Percentiles rank a stretch among this genome's conserved stretches.
phyloP scores from a whole-genome alignment of 2,797 vertebrate genomes.

The Selene dorsalis region DNA sequence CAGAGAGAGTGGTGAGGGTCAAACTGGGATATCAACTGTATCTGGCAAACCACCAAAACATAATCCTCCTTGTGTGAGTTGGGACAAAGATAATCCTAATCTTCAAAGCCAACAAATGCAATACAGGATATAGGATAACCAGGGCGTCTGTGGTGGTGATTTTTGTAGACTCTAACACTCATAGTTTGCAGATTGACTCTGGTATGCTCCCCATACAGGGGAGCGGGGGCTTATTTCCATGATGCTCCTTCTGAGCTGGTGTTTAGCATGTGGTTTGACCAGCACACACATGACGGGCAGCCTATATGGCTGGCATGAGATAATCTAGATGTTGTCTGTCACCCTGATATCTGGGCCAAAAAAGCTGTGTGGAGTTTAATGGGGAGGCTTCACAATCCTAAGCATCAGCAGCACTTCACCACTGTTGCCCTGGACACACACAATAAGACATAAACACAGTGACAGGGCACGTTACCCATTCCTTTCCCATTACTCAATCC shows the following conservation, averaged over 20 bases:
- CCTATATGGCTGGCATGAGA: conserved; percentile 59
- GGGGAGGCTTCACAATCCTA: conserved; percentile 36
- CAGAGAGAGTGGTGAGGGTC: conserved; percentile 28
- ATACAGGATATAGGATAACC: conserved; percentile 9
- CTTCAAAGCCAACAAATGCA: conserved; percentile 44
- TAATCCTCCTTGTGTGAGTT: conserved; percentile 55
- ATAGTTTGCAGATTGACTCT: conserved; percentile 3
- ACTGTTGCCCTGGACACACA: conserved; percentile 71
- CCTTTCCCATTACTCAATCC: conserved; percentile 58
- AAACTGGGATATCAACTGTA: conserved; percentile 42
- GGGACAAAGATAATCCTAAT: conserved; percentile 68
- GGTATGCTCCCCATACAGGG: background rate
- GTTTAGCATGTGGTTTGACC: conserved; percentile 22
- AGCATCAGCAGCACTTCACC: conserved; percentile 51
- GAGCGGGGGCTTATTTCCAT: conserved; percentile 2
- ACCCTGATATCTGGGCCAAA: conserved; percentile 48
- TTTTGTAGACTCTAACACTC: background rate
- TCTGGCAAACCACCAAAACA: conserved; percentile 53
- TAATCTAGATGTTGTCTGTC: conserved; percentile 51
- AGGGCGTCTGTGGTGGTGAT: background rate
- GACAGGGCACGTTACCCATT: conserved; percentile 56
- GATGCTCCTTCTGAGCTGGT: conserved; percentile 5
- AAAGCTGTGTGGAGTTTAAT: conserved; percentile 43
- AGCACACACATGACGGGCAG: conserved; percentile 25
- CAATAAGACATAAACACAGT: conserved; percentile 69